These are phyloP conservation scores for Falco columbarius DNA, from an alignment of 2,797 vertebrate genomes.

Conservation along the genomic window DNA sequence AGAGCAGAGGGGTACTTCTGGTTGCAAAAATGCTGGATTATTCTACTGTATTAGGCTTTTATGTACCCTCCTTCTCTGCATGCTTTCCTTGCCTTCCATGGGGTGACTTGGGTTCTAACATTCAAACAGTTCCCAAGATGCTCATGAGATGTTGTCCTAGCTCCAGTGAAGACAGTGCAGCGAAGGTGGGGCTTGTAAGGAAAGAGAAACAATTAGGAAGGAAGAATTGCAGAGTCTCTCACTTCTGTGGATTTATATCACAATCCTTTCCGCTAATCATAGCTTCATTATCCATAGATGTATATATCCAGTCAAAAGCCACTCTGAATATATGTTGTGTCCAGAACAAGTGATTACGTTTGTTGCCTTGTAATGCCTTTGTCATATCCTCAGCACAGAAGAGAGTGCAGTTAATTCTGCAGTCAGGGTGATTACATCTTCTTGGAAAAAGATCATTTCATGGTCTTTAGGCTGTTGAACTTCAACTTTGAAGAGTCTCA, in stretches of 20 bases:
- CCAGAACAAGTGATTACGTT: background rate
- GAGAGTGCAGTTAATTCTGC: background rate
- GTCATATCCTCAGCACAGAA: background rate
- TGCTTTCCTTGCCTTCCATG: background rate
- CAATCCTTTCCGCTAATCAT: background rate
- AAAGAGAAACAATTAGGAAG: background rate
- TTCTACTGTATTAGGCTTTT: background rate
- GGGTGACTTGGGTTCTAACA: background rate
- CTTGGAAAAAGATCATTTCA: conserved; percentile 54
- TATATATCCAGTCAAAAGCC: background rate
- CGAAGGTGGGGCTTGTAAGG: background rate
- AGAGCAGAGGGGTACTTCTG: background rate
- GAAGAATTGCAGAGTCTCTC: background rate
- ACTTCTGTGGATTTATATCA: background rate
- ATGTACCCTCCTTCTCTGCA: background rate
- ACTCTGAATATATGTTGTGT: background rate
- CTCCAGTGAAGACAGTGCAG: background rate
- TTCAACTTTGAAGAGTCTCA: conserved; percentile 18
- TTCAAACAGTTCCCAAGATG: background rate
- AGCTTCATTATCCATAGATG: background rate
- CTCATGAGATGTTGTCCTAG: background rate
- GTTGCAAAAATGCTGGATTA: background rate
- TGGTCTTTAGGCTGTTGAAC: conserved; percentile 68
- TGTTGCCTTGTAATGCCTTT: background rate
- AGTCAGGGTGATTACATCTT: conserved; percentile 19